These are phyloP conservation scores for Habrosyne pyritoides DNA, from an alignment of 2,888 invertebrate genomes.

Conservation along the genomic window DNA sequence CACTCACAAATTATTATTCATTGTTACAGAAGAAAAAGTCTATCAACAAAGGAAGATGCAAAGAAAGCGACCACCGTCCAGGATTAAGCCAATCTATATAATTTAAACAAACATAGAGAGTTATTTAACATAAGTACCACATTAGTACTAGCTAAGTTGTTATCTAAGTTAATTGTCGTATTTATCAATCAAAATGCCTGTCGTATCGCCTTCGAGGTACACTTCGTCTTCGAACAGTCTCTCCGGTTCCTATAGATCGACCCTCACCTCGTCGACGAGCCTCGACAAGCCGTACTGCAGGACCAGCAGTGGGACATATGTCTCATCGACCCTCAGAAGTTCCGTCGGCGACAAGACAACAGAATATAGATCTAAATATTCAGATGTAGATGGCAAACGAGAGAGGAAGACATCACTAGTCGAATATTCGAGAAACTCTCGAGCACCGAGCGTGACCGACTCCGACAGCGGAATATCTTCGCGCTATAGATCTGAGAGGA, in stretches of 20 bases:
- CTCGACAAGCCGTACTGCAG: constrained; percentile 83
- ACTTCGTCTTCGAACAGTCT: constrained; percentile 67
- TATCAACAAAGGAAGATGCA: constrained; percentile 52
- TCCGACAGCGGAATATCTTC: constrained; percentile 74
- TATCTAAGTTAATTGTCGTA: constrained; percentile 9
- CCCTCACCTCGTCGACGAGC: constrained; percentile 71
- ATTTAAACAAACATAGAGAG: constrained; percentile 9
- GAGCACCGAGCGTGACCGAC: constrained; percentile 76
- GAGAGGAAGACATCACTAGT: constrained; percentile 70
- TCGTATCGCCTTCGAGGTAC: constrained; percentile 82
- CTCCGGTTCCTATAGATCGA: constrained; percentile 77
- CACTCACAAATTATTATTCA: constrained; percentile 9
- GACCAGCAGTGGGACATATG: constrained; percentile 70
- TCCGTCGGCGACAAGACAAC: constrained; percentile 65
- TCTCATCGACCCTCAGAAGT: constrained; percentile 59
- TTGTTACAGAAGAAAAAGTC: constrained; percentile 57
- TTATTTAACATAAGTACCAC: background rate
- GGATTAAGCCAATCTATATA: constrained; percentile 49
- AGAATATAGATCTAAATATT: constrained; percentile 65
- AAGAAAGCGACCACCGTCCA: constrained; percentile 66
- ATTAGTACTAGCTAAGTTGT: background rate
- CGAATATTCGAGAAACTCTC: constrained; percentile 62
- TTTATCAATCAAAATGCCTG: constrained; percentile 75
- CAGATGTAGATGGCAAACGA: constrained; percentile 70
- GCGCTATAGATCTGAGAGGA: constrained; percentile 67